Conservation (phyloP, 1,140 invertebrate species). For the Brachionus asplanchnoidis region DNA sequence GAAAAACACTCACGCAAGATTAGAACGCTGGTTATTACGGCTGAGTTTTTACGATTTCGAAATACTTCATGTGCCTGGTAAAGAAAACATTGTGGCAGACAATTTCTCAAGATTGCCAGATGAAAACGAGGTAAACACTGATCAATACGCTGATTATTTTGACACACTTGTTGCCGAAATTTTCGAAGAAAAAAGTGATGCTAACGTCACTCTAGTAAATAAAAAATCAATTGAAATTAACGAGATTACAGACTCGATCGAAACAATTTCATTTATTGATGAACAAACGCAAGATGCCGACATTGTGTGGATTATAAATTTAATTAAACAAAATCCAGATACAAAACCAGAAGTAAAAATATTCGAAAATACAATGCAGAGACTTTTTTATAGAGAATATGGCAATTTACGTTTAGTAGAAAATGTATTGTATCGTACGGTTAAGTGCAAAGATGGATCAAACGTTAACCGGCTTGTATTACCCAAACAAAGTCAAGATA, state of each 20-base stretch:
- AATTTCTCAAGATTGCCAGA: constrained; percentile 43
- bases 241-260: neutral
- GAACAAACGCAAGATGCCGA: constrained; percentile 10
- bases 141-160: constrained; percentile 42
- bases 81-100: neutral
- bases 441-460: neutral
- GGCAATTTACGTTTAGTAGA: constrained; percentile 15
- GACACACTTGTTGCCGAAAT: neutral
- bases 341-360: constrained; percentile 8
- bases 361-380: constrained; percentile 13
- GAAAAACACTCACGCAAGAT: constrained; percentile 40
- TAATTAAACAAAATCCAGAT: constrained; percentile 14
- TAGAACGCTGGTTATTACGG: neutral
- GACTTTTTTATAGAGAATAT: constrained; percentile 13
- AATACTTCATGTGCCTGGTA: neutral
- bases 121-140: neutral
- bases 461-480: neutral
- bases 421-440: neutral
- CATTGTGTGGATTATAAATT: constrained; percentile 9
- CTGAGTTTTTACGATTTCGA: neutral
- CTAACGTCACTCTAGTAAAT: neutral
- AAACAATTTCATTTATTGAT: neutral
- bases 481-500: neutral
- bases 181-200: neutral
- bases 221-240: neutral